Evolutionary conservation across 2,113 vertebrate species (phyloP), one percentile per base, ranked within the genome.

Genomic region (Marmota monax): DNA sequence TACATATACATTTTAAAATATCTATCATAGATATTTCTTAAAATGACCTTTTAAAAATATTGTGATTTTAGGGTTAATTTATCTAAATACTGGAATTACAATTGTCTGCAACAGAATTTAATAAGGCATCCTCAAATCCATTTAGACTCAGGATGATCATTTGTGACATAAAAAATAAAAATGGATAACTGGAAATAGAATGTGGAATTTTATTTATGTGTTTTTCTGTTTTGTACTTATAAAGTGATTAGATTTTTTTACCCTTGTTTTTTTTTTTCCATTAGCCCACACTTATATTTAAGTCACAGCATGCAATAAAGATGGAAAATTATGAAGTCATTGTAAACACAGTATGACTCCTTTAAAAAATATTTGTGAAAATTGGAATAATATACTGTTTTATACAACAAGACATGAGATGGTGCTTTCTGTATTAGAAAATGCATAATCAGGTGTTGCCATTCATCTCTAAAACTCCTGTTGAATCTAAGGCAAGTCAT

Each of bases 261-360:
- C 22, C 39, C 25, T 42, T 48, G 16, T 53, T 67, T 88, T 95
- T 67, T 88, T 95, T 88, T 76, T 17, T 72, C 16, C 34, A 87
- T 84, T 88, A 94, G 20, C 16, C 65, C 25, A 95, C 74, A 92
- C 17, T 92, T 94, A 79, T 53, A 70, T 91, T 96, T 94, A 96
- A 90, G 84, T 90, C 90, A 94, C 95, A 97, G 84, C 84, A 88
- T 96, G 96, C 34, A 87, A 73, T 39, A 17, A 39, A 77, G 22
- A 22, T 77, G 22, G 70, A 96, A 97, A 97, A 96, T 96, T 94
- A 90, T 96, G 65, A 97, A 98, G 76, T 92, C 67, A 92, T 67
- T 96, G 45, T 77, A 90, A 93, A 96, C 72, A 87, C 84, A 92
- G 94, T 89, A 86, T 90, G 79, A 84, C 25, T 90, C 39, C 76